Evolutionary conservation across 2,888 invertebrate species (phyloP), one percentile per base, ranked within the genome.

Genomic region (Parthenolecanium corni): DNA sequence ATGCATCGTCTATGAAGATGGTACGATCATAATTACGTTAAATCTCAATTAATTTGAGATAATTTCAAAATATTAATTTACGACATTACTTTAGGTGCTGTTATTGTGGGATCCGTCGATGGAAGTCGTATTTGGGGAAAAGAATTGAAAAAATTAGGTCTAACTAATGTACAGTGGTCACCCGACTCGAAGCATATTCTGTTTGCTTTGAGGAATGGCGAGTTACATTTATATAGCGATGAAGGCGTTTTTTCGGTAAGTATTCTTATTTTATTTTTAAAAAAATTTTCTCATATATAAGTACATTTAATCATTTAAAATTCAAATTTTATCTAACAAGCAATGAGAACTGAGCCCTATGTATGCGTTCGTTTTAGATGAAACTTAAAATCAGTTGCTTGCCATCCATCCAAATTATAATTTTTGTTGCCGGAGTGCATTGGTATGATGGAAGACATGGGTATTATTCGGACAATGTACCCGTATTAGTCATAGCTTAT

Each of bases 71-170:
- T 16, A 14, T 24, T 42, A 25, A 40, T 16, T 24, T 61, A n/a
- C 12, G 14, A 44, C 46, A 23, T 36, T 40, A 57, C 70, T 71
- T 52, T 69, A 85, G 86, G 92, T 61, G 90, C 90, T 64, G 89
- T 95, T 2, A 94, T 94, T 70, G 88, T 91, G 62, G 97, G 98
- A 0, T 93, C 95, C 9, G 93, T 96, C 0, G 97, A 97, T 76
- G 98, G 98, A 0, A 96, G 94, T 71, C 80, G 97, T 66, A 89
- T 98, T 38, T 99, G 97, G 95, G 95, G 95, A 3, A 97, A 95
- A 74, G 97, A 98, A 71, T 77, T 98, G 21, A 93, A 94, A 74
- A 86, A 86, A 16, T 80, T 86, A 0, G 82, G 84, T 21, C 75
- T 96, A 20, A 80, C 83, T 23, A 85, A 85, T 16, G 93, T 96